Conservation (phyloP, 1,140 invertebrate genomes). For the Sitophilus oryzae region DNA sequence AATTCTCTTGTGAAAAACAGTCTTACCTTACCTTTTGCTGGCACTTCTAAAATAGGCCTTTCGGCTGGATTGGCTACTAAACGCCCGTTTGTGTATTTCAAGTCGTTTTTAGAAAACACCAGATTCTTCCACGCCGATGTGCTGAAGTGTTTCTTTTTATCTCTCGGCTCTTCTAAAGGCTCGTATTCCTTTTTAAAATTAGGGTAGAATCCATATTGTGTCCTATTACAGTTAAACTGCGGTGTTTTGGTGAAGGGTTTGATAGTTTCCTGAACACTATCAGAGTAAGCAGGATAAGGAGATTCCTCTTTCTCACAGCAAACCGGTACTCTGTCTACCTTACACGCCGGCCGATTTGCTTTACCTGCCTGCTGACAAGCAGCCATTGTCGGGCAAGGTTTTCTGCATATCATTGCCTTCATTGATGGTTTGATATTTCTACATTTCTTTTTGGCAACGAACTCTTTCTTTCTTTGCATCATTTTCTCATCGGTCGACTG, state of each 20-base stretch:
- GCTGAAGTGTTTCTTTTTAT: constrained; percentile 14
- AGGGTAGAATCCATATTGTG: constrained; percentile 20
- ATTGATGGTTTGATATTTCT: constrained; percentile 11
- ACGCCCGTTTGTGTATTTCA: background rate
- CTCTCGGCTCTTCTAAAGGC: background rate
- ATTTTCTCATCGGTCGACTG: background rate
- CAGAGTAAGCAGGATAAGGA: constrained; percentile 19
- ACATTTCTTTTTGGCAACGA: constrained; percentile 9
- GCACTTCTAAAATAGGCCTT: background rate
- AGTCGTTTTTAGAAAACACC: background rate
- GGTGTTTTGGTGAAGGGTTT: constrained; percentile 15
- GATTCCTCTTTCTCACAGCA: constrained; percentile 24
- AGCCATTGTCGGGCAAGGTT: background rate
- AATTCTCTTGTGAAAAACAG: no score
- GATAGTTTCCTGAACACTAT: constrained; percentile 8
- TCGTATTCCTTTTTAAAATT: constrained; percentile 12
- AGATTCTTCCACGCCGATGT: constrained; percentile 1
- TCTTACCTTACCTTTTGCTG: constrained; percentile 20
- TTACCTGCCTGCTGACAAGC: background rate
- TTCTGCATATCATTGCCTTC: constrained; percentile 6
- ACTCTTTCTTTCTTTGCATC: constrained; percentile 4
- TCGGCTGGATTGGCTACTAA: background rate
- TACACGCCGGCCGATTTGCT: background rate
- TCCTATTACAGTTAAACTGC: constrained; percentile 20
- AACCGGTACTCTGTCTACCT: constrained; percentile 7